Evolutionary conservation across 2,888 invertebrate genomes (phyloP), one percentile per base, ranked within the genome.

Genomic region (Pelosia muscerda): DNA sequence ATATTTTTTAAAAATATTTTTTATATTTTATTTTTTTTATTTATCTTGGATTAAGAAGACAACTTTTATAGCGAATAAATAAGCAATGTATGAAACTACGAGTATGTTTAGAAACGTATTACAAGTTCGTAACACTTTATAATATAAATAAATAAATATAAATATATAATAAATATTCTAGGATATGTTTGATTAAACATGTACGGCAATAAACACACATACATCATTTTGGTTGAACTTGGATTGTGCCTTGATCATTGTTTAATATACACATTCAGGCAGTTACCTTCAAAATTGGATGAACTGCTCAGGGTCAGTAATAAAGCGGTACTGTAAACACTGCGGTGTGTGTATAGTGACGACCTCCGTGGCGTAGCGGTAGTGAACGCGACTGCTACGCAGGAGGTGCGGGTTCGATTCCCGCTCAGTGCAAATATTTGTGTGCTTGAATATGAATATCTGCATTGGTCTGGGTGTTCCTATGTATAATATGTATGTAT

Each of bases 261-360:
- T 63, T 63, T 22, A 28, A 56, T 65, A 68, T 72, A 55, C 62
- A 64, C 68, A 81, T 74, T 75, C 81, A 76, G 79, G 72, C 81
- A 84, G 79, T 82, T 84, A 82, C 77, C 81, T 82, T 82, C 81
- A 83, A 86, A 86, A 86, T 86, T 81, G 79, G 82, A 85, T 87
- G 85, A 85, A 79, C 81, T 82, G 74, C 77, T 85, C 84, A 83
- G 74, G 82, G 81, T 78, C 81, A 63, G 81, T 77, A 83, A 85
- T 87, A 85, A 87, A 88, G 82, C 71, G 73, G 73, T 71, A 71
- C 68, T 76, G 75, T 84, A 84, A 81, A 81, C 73, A 79, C 26
- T 72, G 74, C 59, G 76, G 78, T 67, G 25, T n/a, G 69, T 55
- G 68, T 71, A 68, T 59, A 65, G n/a, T n/a, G n/a, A n/a, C n/a